A percentile compares a stretch with the other conserved stretches of the same genome.
phyloP scores from a whole-genome alignment of 2,888 invertebrate species.

The Parasteatoda lunata region DNA sequence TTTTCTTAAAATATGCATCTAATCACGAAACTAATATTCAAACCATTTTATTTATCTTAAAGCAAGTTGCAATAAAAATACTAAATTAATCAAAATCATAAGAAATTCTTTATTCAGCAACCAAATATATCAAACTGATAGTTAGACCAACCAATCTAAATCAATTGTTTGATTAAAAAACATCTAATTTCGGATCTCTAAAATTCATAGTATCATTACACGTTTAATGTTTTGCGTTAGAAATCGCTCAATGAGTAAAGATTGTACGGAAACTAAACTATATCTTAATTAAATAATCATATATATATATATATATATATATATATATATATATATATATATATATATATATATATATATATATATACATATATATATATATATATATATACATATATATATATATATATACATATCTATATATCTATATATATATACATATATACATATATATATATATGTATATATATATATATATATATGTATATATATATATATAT shows the following conservation, averaged over 20 bases:
- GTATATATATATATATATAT: conserved; percentile 11
- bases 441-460: conserved; percentile 17
- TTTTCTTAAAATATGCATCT: no score
- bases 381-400: conserved; percentile 11
- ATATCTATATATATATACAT: conserved; percentile 14
- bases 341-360: conserved; percentile 13
- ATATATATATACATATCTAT: conserved; percentile 8
- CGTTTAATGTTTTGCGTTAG: no score
- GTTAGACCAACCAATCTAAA: no score
- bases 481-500: conserved; percentile 8
- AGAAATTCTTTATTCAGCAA: no score
- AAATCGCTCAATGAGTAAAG: background rate
- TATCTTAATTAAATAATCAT: background rate
- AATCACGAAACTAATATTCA: no score
- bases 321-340: conserved; percentile 13
- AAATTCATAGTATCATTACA: no score
- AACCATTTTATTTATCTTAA: no score
- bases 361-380: conserved; percentile 13
- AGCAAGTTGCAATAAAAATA: no score
- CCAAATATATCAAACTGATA: no score
- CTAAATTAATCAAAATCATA: no score
- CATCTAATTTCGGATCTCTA: no score
- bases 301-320: conserved; percentile 17
- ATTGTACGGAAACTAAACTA: background rate
- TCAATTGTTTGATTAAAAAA: no score